Conservation (phyloP, 2,888 invertebrate species). For the Macaria notata region DNA sequence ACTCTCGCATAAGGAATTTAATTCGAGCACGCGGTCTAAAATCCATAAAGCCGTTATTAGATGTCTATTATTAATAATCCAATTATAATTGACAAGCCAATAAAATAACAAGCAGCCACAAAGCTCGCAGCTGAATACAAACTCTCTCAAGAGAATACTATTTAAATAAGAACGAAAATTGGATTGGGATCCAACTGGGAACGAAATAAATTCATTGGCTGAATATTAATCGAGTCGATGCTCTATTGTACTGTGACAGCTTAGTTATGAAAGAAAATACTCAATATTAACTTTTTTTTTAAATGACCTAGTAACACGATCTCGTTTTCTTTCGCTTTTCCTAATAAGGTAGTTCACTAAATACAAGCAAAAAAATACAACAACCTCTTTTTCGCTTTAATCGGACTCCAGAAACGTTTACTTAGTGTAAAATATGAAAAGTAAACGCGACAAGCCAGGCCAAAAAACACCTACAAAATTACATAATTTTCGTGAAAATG, state of each 20-base stretch:
- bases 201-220: constrained; percentile 42
- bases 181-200: constrained; percentile 54
- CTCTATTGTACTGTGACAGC: constrained; percentile 13
- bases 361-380: background rate
- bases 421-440: constrained; percentile 16
- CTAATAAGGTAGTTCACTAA: no score
- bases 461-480: constrained; percentile 15
- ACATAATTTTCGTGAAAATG: constrained; percentile 21
- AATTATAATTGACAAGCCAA: constrained; percentile 5
- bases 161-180: constrained; percentile 69
- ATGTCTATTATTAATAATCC: constrained; percentile 1
- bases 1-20: no score
- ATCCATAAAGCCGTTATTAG: no score
- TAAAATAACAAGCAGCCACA: constrained; percentile 14
- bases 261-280: background rate
- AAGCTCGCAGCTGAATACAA: constrained; percentile 9
- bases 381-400: constrained; percentile 4
- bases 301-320: no score
- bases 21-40: no score
- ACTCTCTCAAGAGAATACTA: constrained; percentile 31
- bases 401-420: constrained; percentile 17
- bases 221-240: constrained; percentile 34
- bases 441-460: constrained; percentile 2
- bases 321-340: no score
- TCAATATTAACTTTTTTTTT: no score